Conservation (phyloP, 2,113 vertebrate species). For the Aegotheles bennettii region DNA sequence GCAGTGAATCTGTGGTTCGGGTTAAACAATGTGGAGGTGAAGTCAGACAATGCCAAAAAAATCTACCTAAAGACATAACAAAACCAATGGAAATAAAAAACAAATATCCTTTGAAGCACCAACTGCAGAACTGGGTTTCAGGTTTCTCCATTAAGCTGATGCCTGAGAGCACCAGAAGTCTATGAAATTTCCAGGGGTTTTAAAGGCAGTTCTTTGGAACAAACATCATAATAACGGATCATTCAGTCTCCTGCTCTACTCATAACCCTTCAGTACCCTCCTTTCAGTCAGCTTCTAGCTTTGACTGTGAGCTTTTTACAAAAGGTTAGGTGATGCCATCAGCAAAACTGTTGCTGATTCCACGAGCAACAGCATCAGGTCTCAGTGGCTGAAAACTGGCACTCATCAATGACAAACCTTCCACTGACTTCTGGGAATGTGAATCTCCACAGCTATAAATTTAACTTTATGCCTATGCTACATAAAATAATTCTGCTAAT, state of each 20-base stretch:
- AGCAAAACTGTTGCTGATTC: neutral
- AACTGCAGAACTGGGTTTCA: constrained; percentile 2
- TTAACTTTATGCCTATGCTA: neutral
- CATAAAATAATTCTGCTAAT: neutral
- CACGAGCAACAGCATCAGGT: neutral
- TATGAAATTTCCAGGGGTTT: neutral
- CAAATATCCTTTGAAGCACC: neutral
- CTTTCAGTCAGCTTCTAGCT: neutral
- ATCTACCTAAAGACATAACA: neutral
- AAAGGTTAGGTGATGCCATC: neutral
- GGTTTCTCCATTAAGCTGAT: neutral
- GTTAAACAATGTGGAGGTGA: constrained; percentile 2
- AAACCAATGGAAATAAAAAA: constrained; percentile 22
- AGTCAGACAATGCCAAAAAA: neutral
- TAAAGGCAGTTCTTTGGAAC: neutral
- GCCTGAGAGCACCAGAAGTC: neutral
- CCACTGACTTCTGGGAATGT: neutral
- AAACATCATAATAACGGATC: neutral
- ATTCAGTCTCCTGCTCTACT: neutral
- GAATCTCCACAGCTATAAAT: neutral
- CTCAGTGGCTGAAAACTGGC: neutral
- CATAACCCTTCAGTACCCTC: neutral
- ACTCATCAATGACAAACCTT: neutral
- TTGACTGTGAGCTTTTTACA: neutral
- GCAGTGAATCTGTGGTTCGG: neutral